Conservation (phyloP, 1,140 invertebrate genomes). For the Ceratosolen fusciceps region DNA sequence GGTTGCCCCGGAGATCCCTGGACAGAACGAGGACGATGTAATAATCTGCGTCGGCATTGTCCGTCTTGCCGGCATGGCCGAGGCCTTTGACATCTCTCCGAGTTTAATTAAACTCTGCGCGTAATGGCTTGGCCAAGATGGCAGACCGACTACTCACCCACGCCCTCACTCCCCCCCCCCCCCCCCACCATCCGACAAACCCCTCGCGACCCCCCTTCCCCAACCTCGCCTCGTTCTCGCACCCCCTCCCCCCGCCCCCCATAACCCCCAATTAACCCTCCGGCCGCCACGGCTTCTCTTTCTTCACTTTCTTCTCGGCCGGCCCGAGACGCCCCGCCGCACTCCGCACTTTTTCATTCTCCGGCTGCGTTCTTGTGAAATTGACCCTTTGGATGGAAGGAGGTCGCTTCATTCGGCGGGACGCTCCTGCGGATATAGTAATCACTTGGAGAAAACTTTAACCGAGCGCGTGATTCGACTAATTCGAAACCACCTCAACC, state of each 20-base stretch:
- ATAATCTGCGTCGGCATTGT: conserved; percentile 70
- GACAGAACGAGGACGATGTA: conserved; percentile 64
- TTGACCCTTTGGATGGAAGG: conserved; percentile 22
- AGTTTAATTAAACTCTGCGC: conserved; percentile 68
- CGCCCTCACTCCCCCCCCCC: background rate
- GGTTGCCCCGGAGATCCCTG: conserved; percentile 54
- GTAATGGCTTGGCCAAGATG: conserved; percentile 49
- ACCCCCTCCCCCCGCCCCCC: background rate
- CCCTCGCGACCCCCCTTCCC: background rate
- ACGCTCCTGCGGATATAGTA: background rate
- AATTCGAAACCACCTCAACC: too few species aligned
- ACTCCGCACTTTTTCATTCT: background rate
- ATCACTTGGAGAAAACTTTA: background rate
- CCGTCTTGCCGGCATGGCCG: conserved; percentile 65
- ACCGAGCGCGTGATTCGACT: too few species aligned
- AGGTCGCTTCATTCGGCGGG: background rate
- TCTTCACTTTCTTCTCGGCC: background rate
- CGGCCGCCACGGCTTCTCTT: background rate
- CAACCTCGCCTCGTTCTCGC: background rate
- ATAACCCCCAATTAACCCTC: background rate
- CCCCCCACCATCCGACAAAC: background rate
- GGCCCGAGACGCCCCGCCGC: background rate
- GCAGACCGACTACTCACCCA: conserved; percentile 9
- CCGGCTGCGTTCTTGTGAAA: conserved; percentile 7
- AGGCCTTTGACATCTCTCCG: conserved; percentile 68